Evolutionary conservation across 2,113 vertebrate species (phyloP), one percentile per base, ranked within the genome.

Genomic region (Pogona vitticeps): DNA sequence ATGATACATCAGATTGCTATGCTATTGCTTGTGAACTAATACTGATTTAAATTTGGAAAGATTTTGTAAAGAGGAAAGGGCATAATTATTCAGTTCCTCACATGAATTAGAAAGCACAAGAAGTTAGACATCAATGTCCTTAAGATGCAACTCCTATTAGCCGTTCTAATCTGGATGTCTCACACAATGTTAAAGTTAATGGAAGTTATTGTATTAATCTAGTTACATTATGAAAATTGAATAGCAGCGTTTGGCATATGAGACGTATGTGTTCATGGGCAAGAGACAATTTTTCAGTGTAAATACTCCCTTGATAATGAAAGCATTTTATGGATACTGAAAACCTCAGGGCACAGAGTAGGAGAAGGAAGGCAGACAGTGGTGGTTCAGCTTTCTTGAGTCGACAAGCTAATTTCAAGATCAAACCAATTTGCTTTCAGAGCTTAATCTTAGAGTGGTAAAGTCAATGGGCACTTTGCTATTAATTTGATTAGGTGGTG

Each of bases 171-270:
- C 71, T 61, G 79, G 90, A 82, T 1, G 40, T 31, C 79, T 90
- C 82, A 87, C 70, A 84, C 38, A 83, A 84, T 83, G 86, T 88
- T 84, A 21, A 91, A 90, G 88, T 89, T 85, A 92, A 92, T 86
- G 91, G 61, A 81, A 84, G 72, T 83, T 72, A 26, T 73, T 75
- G 73, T 58, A 92, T 90, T 93, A 92, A 87, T 77, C 80, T 91
- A 38, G 76, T 42, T 90, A 86, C 28, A 91, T 82, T 91, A 82
- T 28, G 59, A 91, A 93, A 85, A 88, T 90, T 78, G 84, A 89
- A 86, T 70, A 88, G 88, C 81, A 89, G 70, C 84, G 68, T 61
- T 14, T 76, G 76, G 78, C n/a, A 83, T 31, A 65, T 2, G 59
- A 76, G 26, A 85, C 21, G 2, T 91, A 86, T 65, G 40, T 38